Percentiles rank a stretch among this genome's conserved stretches.
Conservation (phyloP, 2,113 vertebrate species). For the Microtus oregoni region DNA sequence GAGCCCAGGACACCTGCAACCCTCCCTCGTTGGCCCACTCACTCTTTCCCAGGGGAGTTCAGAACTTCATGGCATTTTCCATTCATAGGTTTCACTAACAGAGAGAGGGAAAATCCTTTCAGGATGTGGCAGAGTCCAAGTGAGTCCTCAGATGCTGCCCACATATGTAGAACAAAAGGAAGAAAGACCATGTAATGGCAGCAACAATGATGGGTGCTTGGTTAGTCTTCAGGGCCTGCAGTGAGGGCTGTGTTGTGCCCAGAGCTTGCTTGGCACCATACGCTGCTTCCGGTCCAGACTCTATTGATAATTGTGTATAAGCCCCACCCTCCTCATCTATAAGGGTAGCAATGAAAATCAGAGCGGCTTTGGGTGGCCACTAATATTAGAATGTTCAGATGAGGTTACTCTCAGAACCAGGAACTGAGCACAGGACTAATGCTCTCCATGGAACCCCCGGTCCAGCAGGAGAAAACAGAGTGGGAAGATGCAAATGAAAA, state of each 20-base stretch:
- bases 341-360: neutral
- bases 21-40: neutral
- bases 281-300: neutral
- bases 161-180: neutral
- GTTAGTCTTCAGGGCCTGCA: neutral
- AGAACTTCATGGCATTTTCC: neutral
- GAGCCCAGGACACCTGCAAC: neutral
- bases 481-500: neutral
- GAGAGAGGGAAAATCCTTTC: neutral
- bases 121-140: neutral
- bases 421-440: neutral
- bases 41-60: neutral
- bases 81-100: neutral
- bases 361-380: neutral
- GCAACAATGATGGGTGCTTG: neutral
- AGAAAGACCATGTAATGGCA: neutral
- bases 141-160: neutral
- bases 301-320: neutral
- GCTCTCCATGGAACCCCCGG: neutral
- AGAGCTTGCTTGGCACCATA: neutral
- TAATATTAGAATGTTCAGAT: neutral
- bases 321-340: neutral
- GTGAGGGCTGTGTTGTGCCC: neutral
- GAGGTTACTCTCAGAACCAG: neutral
- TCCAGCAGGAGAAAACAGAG: neutral